These are phyloP conservation scores for Ctenosaura bakeri DNA, from an alignment of 2,797 vertebrate species.

Conservation along the genomic window DNA sequence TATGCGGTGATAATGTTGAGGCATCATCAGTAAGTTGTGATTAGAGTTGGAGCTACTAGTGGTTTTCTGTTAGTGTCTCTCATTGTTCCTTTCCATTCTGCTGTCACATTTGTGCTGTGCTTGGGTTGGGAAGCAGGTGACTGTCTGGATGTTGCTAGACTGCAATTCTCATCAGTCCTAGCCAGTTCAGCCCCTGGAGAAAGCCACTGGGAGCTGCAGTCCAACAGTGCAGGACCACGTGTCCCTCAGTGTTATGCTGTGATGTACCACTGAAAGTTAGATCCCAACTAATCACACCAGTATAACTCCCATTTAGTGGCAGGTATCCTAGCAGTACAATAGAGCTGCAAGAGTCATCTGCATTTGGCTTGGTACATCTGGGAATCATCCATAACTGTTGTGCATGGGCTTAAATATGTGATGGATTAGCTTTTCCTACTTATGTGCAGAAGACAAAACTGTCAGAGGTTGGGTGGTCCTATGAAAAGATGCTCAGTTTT, in stretches of 20 bases:
- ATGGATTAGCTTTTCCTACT: conserved; percentile 29
- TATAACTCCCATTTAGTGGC: not conserved
- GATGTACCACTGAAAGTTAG: not conserved
- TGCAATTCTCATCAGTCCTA: too few species aligned
- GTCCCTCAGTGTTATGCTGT: not conserved
- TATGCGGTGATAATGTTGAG: too few species aligned
- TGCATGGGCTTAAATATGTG: conserved; percentile 11
- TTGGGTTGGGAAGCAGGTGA: too few species aligned
- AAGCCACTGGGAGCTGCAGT: not conserved
- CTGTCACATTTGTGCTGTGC: too few species aligned
- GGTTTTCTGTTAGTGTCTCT: not conserved
- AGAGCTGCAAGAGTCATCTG: not conserved
- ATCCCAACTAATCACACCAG: too few species aligned
- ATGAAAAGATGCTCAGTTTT: not conserved
- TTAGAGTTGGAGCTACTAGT: not conserved
- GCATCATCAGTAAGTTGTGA: not conserved
- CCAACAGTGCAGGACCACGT: not conserved
- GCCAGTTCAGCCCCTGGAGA: too few species aligned
- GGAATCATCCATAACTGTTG: conserved; percentile 17
- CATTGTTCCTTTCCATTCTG: not conserved
- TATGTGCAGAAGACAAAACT: conserved; percentile 9
- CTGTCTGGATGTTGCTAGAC: too few species aligned
- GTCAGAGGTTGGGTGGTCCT: conserved; percentile 24
- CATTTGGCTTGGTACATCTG: conserved; percentile 30
- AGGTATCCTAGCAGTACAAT: not conserved